phyloP scores from a whole-genome alignment of 2,113 vertebrate species.

The Callospermophilus lateralis region DNA sequence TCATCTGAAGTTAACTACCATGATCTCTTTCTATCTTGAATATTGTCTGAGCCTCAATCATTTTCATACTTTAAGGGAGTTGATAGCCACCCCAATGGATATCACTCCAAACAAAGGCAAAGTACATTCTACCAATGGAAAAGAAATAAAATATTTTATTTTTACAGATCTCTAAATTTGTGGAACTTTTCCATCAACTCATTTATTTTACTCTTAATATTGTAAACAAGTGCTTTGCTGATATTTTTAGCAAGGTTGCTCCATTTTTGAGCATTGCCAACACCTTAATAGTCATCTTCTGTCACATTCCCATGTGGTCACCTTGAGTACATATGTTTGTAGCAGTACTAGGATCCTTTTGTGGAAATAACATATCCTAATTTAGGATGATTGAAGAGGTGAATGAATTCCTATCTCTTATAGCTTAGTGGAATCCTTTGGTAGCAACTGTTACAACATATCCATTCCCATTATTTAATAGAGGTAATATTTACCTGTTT shows the following conservation, averaged over 20 bases:
- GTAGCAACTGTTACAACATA: background rate
- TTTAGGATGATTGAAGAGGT: background rate
- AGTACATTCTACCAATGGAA: background rate
- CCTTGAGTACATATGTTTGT: background rate
- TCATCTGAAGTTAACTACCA: background rate
- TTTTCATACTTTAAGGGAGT: background rate
- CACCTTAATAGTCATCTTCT: background rate
- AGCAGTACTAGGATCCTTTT: background rate
- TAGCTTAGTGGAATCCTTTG: background rate
- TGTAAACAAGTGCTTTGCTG: background rate
- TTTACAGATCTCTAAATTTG: background rate
- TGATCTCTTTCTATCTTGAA: background rate
- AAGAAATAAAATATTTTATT: constrained; percentile 6
- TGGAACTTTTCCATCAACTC: background rate
- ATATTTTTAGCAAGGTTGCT: background rate
- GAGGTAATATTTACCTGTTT: background rate
- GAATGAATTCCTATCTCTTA: background rate
- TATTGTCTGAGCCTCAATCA: background rate
- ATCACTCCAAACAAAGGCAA: background rate
- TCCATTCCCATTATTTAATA: background rate
- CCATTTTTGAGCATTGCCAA: background rate
- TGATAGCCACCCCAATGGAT: background rate
- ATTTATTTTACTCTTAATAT: background rate
- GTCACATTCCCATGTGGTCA: background rate
- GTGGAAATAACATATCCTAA: background rate